Evolutionary conservation across 2,888 invertebrate species (phyloP).

Genomic region (Erebia aethiops): DNA sequence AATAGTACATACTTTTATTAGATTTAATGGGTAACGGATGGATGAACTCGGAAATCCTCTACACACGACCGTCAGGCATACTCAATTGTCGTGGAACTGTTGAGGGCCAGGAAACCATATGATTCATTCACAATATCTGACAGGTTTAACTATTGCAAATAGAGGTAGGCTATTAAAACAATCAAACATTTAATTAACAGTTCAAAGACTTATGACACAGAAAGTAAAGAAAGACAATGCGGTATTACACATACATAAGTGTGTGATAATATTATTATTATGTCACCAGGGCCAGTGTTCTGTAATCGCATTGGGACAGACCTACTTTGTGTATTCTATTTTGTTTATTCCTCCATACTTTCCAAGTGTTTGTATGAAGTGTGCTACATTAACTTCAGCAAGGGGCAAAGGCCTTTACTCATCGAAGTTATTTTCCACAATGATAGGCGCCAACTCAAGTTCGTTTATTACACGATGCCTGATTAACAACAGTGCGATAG

Average conservation of each 20-base stretch:
- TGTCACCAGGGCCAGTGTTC: slow-evolving; percentile 30
- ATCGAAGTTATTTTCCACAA: slow-evolving; percentile 35
- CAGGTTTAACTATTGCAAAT: not conserved
- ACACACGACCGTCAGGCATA: slow-evolving; percentile 28
- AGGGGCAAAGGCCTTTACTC: slow-evolving; percentile 33
- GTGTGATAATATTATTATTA: slow-evolving; percentile 40
- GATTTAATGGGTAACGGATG: slow-evolving; percentile 22
- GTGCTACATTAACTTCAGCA: slow-evolving; percentile 23
- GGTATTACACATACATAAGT: slow-evolving; percentile 27
- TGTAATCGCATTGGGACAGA: slow-evolving; percentile 32
- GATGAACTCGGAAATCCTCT: slow-evolving; percentile 27
- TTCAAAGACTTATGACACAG: slow-evolving; percentile 39
- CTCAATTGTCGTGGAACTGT: slow-evolving; percentile 31
- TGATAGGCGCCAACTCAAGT: slow-evolving; percentile 32
- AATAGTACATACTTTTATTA: slow-evolving; percentile 10
- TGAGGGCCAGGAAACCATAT: slow-evolving; percentile 23
- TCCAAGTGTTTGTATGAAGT: slow-evolving; percentile 22
- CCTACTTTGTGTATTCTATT: slow-evolving; percentile 20
- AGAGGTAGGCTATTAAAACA: slow-evolving; percentile 5
- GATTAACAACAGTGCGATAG: slow-evolving; percentile 17
- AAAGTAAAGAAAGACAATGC: slow-evolving; percentile 30
- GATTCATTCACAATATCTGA: slow-evolving; percentile 24
- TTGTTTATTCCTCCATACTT: slow-evolving; percentile 18
- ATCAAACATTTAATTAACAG: slow-evolving; percentile 28
- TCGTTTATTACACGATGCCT: slow-evolving; percentile 21